These are phyloP conservation scores for Danio albolineatus DNA, from an alignment of 2,797 vertebrate genomes.

Conservation along the genomic window DNA sequence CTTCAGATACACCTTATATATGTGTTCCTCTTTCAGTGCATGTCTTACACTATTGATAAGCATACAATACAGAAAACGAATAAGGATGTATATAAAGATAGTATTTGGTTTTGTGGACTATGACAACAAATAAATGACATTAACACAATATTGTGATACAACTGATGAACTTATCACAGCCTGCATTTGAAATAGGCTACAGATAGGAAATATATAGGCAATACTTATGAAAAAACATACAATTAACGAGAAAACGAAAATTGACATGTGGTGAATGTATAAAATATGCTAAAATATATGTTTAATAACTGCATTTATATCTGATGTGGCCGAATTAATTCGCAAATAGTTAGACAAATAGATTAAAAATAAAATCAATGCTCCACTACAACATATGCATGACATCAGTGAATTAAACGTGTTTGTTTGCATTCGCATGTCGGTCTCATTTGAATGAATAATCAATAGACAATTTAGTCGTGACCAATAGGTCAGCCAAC, in stretches of 20 bases:
- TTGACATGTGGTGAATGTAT: background rate
- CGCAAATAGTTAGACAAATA: background rate
- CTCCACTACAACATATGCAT: background rate
- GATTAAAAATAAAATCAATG: background rate
- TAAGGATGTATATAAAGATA: too few species aligned
- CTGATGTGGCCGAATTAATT: background rate
- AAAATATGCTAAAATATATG: background rate
- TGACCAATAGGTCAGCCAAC: constrained; percentile 35
- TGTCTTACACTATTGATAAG: too few species aligned
- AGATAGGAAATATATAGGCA: background rate
- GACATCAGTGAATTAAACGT: constrained; percentile 8
- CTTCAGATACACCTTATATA: too few species aligned
- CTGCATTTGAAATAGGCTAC: background rate
- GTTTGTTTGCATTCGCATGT: background rate
- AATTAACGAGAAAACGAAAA: background rate
- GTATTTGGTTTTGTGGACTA: too few species aligned
- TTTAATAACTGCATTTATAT: background rate
- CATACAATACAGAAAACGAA: too few species aligned
- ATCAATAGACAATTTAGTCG: constrained; percentile 28
- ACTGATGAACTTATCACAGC: too few species aligned
- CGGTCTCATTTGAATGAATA: constrained; percentile 20
- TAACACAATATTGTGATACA: too few species aligned
- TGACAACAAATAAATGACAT: background rate
- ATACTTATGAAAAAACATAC: background rate
- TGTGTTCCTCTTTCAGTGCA: too few species aligned